Percentiles rank a stretch among this genome's conserved stretches.
Conservation (phyloP, 1,140 invertebrate genomes). For the Magallana angulata region DNA sequence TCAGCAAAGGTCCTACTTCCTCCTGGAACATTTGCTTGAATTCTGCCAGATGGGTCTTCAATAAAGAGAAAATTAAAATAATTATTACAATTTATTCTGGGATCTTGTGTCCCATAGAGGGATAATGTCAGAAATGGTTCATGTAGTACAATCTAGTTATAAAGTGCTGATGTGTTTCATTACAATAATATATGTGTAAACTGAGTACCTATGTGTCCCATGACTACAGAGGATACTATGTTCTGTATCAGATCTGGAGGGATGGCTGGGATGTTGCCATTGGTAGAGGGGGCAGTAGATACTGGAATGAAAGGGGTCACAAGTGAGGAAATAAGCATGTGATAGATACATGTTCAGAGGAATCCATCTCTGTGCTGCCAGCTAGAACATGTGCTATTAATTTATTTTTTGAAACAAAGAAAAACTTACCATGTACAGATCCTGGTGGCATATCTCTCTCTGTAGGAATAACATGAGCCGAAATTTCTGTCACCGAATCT, state of each 20-base stretch:
- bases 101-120: too few relatives aligned
- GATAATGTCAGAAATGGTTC: too few relatives aligned
- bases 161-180: too few relatives aligned
- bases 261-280: not conserved
- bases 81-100: too few relatives aligned
- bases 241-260: constrained; percentile 82
- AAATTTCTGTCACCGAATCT: constrained; percentile 83
- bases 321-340: not conserved
- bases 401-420: too few relatives aligned
- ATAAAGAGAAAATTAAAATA: not conserved
- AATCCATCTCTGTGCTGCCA: too few relatives aligned
- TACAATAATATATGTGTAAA: not conserved
- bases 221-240: constrained; percentile 83
- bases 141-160: not conserved
- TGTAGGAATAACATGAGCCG: constrained; percentile 75
- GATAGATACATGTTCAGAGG: not conserved
- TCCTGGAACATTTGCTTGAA: constrained; percentile 6
- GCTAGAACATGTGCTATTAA: too few relatives aligned
- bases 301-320: not conserved
- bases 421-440: not conserved
- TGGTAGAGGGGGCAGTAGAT: not conserved
- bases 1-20: not conserved
- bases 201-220: constrained; percentile 55
- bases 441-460: constrained; percentile 44
- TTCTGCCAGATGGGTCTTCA: constrained; percentile 12